phyloP scores from a whole-genome alignment of 2,797 vertebrate species.

The Chrosomus eos region DNA sequence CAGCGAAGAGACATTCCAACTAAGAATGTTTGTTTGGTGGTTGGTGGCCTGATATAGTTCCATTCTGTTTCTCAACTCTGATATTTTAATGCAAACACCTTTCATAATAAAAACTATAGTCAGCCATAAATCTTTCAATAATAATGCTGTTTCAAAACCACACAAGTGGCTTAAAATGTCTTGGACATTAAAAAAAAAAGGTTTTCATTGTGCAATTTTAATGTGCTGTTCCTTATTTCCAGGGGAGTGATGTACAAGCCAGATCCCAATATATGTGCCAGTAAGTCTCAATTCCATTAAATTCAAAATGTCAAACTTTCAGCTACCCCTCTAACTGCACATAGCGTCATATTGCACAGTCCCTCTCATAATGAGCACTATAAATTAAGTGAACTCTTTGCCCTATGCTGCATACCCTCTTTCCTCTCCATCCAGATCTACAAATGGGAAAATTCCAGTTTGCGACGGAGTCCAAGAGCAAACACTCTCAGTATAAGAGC shows the following conservation, averaged over 20 bases:
- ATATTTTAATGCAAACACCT: slow-evolving; percentile 16
- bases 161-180: slow-evolving; percentile 28
- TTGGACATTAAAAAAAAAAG: not conserved
- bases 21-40: not conserved
- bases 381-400: slow-evolving; percentile 28
- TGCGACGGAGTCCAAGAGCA: slow-evolving; percentile 40
- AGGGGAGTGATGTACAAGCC: slow-evolving; percentile 33
- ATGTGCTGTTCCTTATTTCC: slow-evolving; percentile 28
- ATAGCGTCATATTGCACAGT: slow-evolving; percentile 39
- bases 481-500: slow-evolving; percentile 34
- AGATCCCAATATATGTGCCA: slow-evolving; percentile 24
- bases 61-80: not conserved
- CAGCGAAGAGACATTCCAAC: not conserved
- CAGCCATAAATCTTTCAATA: slow-evolving; percentile 12
- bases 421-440: slow-evolving; percentile 43
- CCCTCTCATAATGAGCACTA: slow-evolving; percentile 32
- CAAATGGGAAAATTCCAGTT: slow-evolving; percentile 56
- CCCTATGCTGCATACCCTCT: not conserved
- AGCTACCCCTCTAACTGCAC: not conserved
- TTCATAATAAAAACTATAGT: slow-evolving; percentile 19
- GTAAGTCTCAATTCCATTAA: slow-evolving; percentile 21
- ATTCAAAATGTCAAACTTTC: slow-evolving; percentile 35
- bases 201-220: slow-evolving; percentile 29
- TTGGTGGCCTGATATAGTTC: not conserved
- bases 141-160: slow-evolving; percentile 36